Percentiles rank a stretch among this genome's conserved stretches.
These are phyloP conservation scores for fruit fly (Drosophila melanogaster) DNA, from an alignment of 1,140 invertebrate species.

Conservation along the genomic window DNA sequence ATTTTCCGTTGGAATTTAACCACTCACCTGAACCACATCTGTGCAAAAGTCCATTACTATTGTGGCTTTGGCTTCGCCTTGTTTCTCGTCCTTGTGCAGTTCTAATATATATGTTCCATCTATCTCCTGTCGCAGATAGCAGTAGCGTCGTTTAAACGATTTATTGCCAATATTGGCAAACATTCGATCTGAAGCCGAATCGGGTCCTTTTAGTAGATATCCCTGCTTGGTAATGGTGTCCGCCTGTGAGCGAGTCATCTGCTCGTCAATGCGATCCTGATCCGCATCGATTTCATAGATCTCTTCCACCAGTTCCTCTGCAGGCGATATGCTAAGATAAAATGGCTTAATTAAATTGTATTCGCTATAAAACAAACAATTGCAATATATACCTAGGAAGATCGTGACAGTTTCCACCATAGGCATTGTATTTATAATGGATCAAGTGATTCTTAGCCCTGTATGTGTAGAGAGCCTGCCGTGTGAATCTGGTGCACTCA, in stretches of 20 bases:
- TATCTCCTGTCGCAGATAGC: conserved; percentile 94
- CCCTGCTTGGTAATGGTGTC: conserved; percentile 94
- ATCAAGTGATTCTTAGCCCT: conserved; percentile 94
- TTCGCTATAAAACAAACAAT: neutral
- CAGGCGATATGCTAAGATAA: conserved; percentile 52
- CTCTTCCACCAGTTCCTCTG: conserved; percentile 90
- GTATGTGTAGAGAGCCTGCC: conserved; percentile 94
- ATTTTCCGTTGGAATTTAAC: too few species aligned
- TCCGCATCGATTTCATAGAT: conserved; percentile 95
- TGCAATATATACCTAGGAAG: conserved; percentile 89
- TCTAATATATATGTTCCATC: conserved; percentile 96
- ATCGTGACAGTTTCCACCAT: conserved; percentile 93
- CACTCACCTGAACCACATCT: conserved; percentile 91
- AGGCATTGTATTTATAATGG: conserved; percentile 94
- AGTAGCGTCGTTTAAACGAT: conserved; percentile 96
- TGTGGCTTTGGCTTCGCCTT: conserved; percentile 94
- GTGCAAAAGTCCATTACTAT: conserved; percentile 97
- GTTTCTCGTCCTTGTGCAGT: conserved; percentile 96
- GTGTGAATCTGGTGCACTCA: conserved; percentile 90
- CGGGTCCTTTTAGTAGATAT: conserved; percentile 95
- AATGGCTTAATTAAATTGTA: neutral
- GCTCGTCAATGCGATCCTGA: conserved; percentile 92
- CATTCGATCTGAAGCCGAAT: conserved; percentile 92
- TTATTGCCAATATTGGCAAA: conserved; percentile 94
- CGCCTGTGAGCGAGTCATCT: conserved; percentile 87